Evolutionary conservation across 2,797 vertebrate species (phyloP).

Genomic region (Triplophysa yarkandensis): DNA sequence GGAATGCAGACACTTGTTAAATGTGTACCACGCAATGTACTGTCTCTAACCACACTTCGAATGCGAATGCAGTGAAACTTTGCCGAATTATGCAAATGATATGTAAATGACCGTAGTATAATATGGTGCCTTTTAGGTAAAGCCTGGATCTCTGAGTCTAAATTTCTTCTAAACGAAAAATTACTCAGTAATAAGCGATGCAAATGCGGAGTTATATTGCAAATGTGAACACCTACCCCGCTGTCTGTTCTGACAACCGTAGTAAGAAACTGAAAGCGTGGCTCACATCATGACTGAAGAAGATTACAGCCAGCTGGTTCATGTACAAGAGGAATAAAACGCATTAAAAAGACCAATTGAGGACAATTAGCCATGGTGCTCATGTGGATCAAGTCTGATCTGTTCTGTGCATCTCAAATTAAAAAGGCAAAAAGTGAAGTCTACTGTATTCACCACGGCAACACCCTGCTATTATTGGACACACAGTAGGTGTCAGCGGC

Average conservation of each 20-base stretch:
- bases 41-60: no score
- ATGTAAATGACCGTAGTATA: background rate
- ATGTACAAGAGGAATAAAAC: background rate
- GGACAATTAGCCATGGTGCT: background rate
- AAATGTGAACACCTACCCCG: slow-evolving; percentile 8
- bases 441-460: background rate
- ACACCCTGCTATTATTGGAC: background rate
- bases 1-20: no score
- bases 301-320: background rate
- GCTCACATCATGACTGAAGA: background rate
- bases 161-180: slow-evolving; percentile 5
- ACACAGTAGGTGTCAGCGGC: no score
- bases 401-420: background rate
- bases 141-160: background rate
- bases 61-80: no score
- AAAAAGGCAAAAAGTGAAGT: no score
- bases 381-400: background rate
- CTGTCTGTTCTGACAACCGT: slow-evolving; percentile 8
- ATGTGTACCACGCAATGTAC: no score
- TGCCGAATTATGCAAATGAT: no score
- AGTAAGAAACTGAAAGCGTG: background rate
- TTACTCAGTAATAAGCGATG: background rate
- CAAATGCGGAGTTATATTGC: background rate
- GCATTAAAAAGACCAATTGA: background rate
- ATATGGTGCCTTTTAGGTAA: background rate